Conservation (phyloP, 2,797 vertebrate genomes). For the Microctenopoma steveboyesi region DNA sequence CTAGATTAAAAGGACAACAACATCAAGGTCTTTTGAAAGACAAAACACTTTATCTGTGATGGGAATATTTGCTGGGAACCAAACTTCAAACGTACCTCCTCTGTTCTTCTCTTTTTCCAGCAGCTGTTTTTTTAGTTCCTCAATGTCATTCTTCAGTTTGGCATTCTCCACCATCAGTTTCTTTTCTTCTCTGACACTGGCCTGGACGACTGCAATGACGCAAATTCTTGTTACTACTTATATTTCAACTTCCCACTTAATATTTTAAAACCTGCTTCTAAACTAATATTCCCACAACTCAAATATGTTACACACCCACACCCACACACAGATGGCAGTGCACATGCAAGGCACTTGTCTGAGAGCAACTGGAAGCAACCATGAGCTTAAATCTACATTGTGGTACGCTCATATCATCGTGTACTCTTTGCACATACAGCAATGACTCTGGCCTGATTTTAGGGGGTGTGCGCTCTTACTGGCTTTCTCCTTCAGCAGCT, state of each 20-base stretch:
- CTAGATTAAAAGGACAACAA: constrained; percentile 33
- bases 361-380: not conserved
- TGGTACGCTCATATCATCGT: not conserved
- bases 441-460: not conserved
- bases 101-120: constrained; percentile 92
- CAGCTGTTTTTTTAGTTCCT: constrained; percentile 91
- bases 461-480: constrained; percentile 81
- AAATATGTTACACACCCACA: not conserved
- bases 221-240: constrained; percentile 36
- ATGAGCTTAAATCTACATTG: not conserved
- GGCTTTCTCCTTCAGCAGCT: constrained; percentile 96
- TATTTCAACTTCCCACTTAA: constrained; percentile 19
- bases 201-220: constrained; percentile 87
- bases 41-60: constrained; percentile 29
- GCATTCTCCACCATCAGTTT: constrained; percentile 96
- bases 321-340: not conserved
- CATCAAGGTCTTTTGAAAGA: constrained; percentile 48
- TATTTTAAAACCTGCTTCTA: constrained; percentile 20
- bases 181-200: constrained; percentile 94
- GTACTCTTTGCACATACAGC: not conserved
- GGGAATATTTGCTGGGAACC: constrained; percentile 31
- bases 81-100: constrained; percentile 81
- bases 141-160: constrained; percentile 95
- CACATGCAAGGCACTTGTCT: not conserved
- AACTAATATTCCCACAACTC: constrained; percentile 7